Conservation (phyloP, 2,888 invertebrate species). For the Tipula helvola region DNA sequence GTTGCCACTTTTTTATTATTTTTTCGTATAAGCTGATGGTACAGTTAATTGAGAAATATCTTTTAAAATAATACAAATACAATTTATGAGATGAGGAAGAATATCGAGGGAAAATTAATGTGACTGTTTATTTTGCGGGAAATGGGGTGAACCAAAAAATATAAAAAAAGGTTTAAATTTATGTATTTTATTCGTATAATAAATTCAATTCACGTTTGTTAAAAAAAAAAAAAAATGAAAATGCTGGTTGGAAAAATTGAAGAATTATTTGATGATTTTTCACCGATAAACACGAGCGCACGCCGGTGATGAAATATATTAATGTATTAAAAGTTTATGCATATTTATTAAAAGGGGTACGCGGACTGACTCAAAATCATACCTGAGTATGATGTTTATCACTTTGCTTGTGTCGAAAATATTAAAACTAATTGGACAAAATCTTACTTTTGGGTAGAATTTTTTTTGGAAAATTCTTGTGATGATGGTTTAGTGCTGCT, state of each 20-base stretch:
- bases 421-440: not conserved
- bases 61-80: not conserved
- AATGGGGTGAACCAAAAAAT: not conserved
- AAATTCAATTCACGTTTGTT: not conserved
- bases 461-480: not conserved
- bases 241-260: not conserved
- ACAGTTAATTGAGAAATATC: not conserved
- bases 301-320: not conserved
- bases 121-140: not conserved
- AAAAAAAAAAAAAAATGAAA: no score
- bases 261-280: not conserved
- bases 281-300: not conserved
- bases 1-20: not conserved
- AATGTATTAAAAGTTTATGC: not conserved
- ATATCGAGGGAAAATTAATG: not conserved
- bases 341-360: not conserved
- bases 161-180: not conserved
- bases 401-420: not conserved
- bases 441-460: not conserved
- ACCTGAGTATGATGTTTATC: not conserved
- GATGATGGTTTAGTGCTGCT: not conserved
- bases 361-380: not conserved
- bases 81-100: not conserved
- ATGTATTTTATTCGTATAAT: not conserved
- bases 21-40: not conserved